Evolutionary conservation across 2,888 invertebrate genomes (phyloP).

Genomic region (Troides helena): DNA sequence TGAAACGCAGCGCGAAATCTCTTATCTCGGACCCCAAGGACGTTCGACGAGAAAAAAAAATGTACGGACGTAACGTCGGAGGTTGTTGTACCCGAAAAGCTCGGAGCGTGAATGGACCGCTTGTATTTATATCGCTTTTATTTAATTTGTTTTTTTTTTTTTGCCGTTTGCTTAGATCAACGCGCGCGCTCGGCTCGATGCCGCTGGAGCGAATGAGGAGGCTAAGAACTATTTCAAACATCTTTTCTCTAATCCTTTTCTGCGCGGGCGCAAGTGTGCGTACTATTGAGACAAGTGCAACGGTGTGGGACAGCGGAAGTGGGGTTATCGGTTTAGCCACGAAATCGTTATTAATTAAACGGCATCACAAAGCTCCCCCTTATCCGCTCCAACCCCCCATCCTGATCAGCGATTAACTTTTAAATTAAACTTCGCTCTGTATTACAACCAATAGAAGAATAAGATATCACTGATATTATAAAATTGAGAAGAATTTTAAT

Average conservation of each 20-base stretch:
- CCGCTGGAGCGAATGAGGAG: conserved; percentile 74
- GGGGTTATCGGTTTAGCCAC: conserved; percentile 46
- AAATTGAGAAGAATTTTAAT: too few relatives aligned
- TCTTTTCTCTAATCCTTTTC: conserved; percentile 76
- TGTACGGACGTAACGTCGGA: conserved; percentile 49
- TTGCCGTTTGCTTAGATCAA: conserved; percentile 35
- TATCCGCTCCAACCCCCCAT: conserved; percentile 2
- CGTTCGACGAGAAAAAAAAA: conserved; percentile 51
- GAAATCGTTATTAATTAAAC: conserved; percentile 46
- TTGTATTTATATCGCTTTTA: conserved; percentile 42
- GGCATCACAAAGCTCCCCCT: conserved; percentile 6
- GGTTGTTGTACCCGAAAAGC: conserved; percentile 61
- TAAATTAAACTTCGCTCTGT: conserved; percentile 5
- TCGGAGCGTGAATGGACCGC: conserved; percentile 66
- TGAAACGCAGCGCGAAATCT: too few relatives aligned
- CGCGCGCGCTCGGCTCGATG: conserved; percentile 68
- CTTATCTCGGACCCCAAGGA: conserved; percentile 48
- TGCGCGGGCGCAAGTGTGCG: conserved; percentile 62
- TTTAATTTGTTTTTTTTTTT: conserved; percentile 41
- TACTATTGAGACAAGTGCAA: conserved; percentile 47
- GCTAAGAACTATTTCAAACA: conserved; percentile 76
- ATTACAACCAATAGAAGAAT: too few relatives aligned
- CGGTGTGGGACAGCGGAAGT: conserved; percentile 52
- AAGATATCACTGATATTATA: too few relatives aligned
- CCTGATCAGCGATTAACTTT: not conserved